phyloP scores from a whole-genome alignment of 1,140 invertebrate genomes.

The Diabrotica virgifera region DNA sequence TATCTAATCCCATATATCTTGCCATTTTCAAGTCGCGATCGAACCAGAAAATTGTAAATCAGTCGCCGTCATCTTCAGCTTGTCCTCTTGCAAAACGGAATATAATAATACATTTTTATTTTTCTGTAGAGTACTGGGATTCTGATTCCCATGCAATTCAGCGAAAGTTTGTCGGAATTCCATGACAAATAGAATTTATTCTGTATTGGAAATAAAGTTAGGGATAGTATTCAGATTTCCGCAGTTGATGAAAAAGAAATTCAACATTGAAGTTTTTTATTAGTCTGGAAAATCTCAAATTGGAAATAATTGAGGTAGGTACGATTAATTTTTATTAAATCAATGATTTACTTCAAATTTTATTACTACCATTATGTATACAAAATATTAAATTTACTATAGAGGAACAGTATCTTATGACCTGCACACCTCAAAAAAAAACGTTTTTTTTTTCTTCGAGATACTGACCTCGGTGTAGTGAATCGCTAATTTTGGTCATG shows the following conservation, averaged over 20 bases:
- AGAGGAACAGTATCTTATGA: too few species aligned
- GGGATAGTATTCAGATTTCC: neutral
- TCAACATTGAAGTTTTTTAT: neutral
- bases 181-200: neutral
- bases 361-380: too few species aligned
- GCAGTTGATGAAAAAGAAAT: neutral
- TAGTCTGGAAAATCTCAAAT: too few species aligned
- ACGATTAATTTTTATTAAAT: too few species aligned
- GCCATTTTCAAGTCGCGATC: neutral
- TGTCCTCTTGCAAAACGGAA: neutral
- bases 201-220: neutral
- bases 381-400: too few species aligned
- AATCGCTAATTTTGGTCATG: too few species aligned
- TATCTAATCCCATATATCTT: too few species aligned
- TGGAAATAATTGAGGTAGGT: too few species aligned
- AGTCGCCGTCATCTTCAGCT: neutral
- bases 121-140: neutral
- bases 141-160: neutral
- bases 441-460: too few species aligned
- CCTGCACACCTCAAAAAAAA: too few species aligned
- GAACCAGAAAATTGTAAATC: conserved; percentile 2
- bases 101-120: neutral
- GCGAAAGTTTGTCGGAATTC: neutral
- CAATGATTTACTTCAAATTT: too few species aligned
- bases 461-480: too few species aligned